Conservation (phyloP, 2,888 invertebrate genomes). For the Oscheius sp. region DNA sequence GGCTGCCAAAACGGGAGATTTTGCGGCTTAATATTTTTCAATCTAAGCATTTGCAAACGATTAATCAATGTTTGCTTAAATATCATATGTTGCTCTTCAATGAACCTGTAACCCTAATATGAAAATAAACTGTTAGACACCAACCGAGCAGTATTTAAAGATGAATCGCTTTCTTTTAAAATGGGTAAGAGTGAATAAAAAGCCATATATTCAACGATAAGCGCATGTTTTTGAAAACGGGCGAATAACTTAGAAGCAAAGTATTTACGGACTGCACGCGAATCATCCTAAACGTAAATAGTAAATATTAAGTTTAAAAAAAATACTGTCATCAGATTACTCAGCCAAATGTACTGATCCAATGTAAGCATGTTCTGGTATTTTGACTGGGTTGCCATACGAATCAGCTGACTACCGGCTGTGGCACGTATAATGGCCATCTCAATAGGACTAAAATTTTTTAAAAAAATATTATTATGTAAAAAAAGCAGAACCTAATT, state of each 20-base stretch:
- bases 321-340: slow-evolving; percentile 15
- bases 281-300: background rate
- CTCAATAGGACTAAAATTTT: slow-evolving; percentile 43
- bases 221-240: background rate
- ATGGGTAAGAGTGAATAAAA: slow-evolving; percentile 13
- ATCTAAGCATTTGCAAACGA: background rate
- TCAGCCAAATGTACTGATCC: slow-evolving; percentile 22
- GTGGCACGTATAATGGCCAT: slow-evolving; percentile 42
- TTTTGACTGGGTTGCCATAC: slow-evolving; percentile 19
- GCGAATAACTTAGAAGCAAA: background rate
- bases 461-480: slow-evolving; percentile 12
- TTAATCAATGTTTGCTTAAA: background rate
- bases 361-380: slow-evolving; percentile 37
- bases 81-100: background rate
- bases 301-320: too few species aligned
- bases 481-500: slow-evolving; percentile 25
- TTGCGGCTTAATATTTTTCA: background rate
- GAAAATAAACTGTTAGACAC: background rate
- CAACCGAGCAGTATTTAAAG: background rate
- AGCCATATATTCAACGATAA: slow-evolving; percentile 16
- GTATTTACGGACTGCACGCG: slow-evolving; percentile 5
- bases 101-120: background rate
- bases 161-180: background rate
- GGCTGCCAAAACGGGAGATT: slow-evolving; percentile 31
- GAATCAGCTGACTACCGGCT: slow-evolving; percentile 42